Conservation (phyloP, 2,888 invertebrate genomes). For the Nephrotoma guestfalica region DNA sequence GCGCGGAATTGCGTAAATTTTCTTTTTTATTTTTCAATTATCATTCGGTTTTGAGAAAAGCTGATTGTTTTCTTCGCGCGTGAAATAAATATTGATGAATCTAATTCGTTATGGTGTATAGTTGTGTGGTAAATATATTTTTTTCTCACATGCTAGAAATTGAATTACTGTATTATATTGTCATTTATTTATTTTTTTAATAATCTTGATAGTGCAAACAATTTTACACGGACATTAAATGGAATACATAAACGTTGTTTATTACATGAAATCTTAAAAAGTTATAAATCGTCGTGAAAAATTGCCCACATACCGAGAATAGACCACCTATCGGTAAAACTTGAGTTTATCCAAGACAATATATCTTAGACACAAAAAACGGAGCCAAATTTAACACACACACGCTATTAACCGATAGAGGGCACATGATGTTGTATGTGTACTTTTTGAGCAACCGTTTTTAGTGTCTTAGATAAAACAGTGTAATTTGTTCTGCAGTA, state of each 20-base stretch:
- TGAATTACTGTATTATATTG: background rate
- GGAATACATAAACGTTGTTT: background rate
- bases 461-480: too few species aligned
- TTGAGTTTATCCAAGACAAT: background rate
- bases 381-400: background rate
- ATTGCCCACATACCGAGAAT: background rate
- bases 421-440: background rate
- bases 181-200: background rate
- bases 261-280: background rate
- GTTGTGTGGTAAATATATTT: background rate
- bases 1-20: background rate
- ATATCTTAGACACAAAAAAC: background rate
- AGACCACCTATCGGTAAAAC: background rate
- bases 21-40: background rate
- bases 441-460: too few species aligned
- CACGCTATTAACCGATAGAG: background rate
- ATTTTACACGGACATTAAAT: background rate
- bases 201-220: background rate
- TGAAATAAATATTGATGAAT: background rate
- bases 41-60: background rate
- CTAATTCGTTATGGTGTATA: background rate
- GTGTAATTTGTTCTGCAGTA: too few species aligned
- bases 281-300: too few species aligned
- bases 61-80: background rate
- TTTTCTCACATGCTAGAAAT: background rate